Evolutionary conservation across 1,140 invertebrate genomes (phyloP).

Genomic region (Battus philenor): DNA sequence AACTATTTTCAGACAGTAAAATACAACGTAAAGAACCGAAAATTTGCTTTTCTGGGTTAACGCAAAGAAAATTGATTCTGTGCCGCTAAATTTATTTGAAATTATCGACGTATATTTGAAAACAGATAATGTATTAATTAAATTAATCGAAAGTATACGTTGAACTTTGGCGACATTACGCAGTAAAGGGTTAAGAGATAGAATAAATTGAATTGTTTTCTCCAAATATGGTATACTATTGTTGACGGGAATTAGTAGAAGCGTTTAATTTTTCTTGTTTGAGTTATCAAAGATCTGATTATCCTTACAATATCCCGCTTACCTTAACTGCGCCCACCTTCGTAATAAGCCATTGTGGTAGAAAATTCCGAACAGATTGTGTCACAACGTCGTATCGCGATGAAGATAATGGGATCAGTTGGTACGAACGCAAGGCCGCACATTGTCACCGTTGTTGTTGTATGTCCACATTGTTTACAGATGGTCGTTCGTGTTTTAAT

Average conservation of each 20-base stretch:
- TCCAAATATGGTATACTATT: background rate
- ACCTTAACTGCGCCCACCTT: constrained; percentile 24
- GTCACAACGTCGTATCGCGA: constrained; percentile 32
- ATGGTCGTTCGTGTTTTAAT: too few species aligned
- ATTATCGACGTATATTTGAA: too few species aligned
- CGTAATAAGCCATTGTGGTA: constrained; percentile 35
- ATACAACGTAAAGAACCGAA: too few species aligned
- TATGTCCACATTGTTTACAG: constrained; percentile 21
- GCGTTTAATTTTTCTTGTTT: background rate
- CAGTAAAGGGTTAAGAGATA: background rate
- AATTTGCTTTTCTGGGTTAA: too few species aligned
- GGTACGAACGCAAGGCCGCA: constrained; percentile 26
- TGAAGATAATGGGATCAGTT: constrained; percentile 45
- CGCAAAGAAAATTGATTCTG: too few species aligned
- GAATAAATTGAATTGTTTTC: background rate
- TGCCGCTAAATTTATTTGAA: too few species aligned
- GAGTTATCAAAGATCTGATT: background rate
- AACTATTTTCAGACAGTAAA: too few species aligned
- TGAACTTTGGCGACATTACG: too few species aligned
- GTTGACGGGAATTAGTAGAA: background rate
- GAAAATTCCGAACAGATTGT: constrained; percentile 46
- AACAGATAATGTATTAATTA: too few species aligned
- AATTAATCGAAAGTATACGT: too few species aligned
- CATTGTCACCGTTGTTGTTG: too few species aligned
- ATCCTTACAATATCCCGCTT: constrained; percentile 18